Evolutionary conservation across 2,797 vertebrate species (phyloP).

Genomic region (Centroberyx gerrardi): DNA sequence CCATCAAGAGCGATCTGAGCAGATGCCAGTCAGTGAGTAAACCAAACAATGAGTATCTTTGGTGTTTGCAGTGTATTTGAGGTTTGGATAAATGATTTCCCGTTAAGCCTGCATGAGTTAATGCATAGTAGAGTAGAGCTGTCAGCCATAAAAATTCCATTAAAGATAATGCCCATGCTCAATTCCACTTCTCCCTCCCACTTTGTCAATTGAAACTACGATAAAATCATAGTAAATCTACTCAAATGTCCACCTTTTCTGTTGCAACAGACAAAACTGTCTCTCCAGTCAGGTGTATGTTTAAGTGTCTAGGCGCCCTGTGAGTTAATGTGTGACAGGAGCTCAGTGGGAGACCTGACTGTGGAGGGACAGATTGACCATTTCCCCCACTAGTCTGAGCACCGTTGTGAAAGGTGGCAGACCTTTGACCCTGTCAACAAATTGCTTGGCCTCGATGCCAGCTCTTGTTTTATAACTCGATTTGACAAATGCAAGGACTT

Average conservation of each 20-base stretch:
- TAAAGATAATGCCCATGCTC: not conserved
- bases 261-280: not conserved
- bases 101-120: constrained; percentile 32
- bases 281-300: not conserved
- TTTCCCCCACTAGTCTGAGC: constrained; percentile 19
- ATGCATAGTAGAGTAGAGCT: constrained; percentile 37
- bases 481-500: constrained; percentile 31
- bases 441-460: constrained; percentile 1
- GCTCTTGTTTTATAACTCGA: constrained; percentile 37
- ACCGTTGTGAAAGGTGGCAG: constrained; percentile 33
- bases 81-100: constrained; percentile 45
- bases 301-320: not conserved
- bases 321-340: constrained; percentile 64
- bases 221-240: constrained; percentile 1
- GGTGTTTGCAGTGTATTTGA: constrained; percentile 38
- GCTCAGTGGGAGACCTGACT: constrained; percentile 6
- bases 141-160: constrained; percentile 6
- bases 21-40: constrained; percentile 15
- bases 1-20: constrained; percentile 4
- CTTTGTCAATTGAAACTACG: constrained; percentile 1
- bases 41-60: constrained; percentile 19
- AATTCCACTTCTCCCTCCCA: not conserved
- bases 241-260: not conserved
- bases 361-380: not conserved
- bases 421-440: constrained; percentile 24